These are phyloP conservation scores for Epizoanthus scotinus DNA, from an alignment of 92 coral and sea anemone species.

Conservation along the genomic window DNA sequence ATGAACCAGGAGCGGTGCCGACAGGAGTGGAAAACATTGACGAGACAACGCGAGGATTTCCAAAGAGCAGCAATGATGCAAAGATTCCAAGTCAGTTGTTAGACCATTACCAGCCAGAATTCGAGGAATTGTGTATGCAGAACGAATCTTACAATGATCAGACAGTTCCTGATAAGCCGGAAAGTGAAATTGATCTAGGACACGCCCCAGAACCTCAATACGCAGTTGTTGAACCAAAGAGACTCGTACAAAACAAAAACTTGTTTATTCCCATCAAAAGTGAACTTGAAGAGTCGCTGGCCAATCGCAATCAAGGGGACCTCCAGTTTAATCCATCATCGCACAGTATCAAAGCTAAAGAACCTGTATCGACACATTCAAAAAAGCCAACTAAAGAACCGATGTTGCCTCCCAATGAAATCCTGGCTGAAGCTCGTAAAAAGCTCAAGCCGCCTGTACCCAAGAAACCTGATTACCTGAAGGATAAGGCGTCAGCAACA, in stretches of 20 bases:
- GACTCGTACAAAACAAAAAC: not conserved
- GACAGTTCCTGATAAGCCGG: not conserved
- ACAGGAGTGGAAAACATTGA: not conserved
- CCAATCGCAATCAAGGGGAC: not conserved
- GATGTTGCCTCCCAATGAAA: not conserved
- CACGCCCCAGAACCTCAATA: not conserved
- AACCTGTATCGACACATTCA: not conserved
- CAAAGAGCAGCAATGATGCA: no score
- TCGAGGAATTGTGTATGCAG: not conserved
- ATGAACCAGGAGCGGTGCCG: not conserved
- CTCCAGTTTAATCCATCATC: not conserved
- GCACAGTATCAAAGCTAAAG: not conserved
- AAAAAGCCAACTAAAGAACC: not conserved
- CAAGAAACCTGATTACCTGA: conserved; percentile 41
- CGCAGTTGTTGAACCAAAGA: conserved; percentile 5
- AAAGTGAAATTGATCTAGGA: not conserved
- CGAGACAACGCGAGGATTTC: not conserved
- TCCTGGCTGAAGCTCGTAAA: conserved; percentile 29
- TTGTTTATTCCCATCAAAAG: conserved; percentile 14
- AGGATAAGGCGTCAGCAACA: not conserved
- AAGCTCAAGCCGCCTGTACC: conserved; percentile 50
- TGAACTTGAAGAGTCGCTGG: not conserved
- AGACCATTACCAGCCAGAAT: not conserved
- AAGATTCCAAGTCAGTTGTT: not conserved
- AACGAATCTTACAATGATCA: not conserved